Evolutionary conservation across 23 tunicate species (phyloP), one percentile per base, ranked within the genome.

Genomic region (Halocynthia roretzi): DNA sequence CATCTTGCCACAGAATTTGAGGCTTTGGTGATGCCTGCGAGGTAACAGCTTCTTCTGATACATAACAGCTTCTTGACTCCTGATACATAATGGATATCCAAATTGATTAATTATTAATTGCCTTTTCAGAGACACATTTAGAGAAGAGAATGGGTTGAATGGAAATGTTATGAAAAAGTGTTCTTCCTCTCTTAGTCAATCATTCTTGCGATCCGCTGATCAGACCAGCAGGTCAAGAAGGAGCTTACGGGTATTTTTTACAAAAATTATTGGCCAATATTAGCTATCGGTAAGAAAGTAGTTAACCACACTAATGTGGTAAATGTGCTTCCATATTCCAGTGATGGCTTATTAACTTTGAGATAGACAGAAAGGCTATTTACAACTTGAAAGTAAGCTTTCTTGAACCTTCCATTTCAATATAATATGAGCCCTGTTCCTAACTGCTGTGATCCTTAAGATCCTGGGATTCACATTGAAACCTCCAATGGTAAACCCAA

Each of bases 1-100:
- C 97, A 91, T 77, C 75, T 91, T 10, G 90, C 97, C 14, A 86
- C 97, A 14, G 97, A 91, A 75, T 81, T 85, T 65, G 97, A 91
- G 18, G 57, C 97, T 54, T 61, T 91, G 48, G 90, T 91, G 7
- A 76, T 63, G 53, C 76, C 85, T 7, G 97, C 97, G 0, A 75
- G 93, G 93, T 87, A 69, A 31, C 44, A 31, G 44, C n/a, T 15
- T 58, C n/a, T 58, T 58, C n/a, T 58, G n/a, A n/a, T 14, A 58
- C n/a, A 58, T 15, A n/a, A 58, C 15, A 58, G 15, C 63, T 58
- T 58, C 4, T n/a, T 58, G 17, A 14, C 63, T 14, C 4, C 17
- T 15, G 63, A 58, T n/a, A 15, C 63, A 15, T 58, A 58, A 15
- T 14, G 63, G 63, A 1, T 31, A 31, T 31, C 44, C 44, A 31